Percentiles rank a stretch among this genome's conserved stretches.
phyloP scores from a whole-genome alignment of 1,140 invertebrate species.

The Sipha flava region DNA sequence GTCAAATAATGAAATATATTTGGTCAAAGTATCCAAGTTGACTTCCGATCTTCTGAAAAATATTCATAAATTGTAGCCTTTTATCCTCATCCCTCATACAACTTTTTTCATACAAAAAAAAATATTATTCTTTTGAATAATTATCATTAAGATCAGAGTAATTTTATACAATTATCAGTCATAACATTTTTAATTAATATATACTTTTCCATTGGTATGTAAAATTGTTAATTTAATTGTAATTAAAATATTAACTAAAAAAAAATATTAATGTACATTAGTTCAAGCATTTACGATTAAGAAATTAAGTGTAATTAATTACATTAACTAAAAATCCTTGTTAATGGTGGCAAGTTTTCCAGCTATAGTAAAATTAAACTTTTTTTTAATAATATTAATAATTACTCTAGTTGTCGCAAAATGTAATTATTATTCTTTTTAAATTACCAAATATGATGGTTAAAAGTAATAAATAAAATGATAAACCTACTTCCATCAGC shows the following conservation, averaged over 20 bases:
- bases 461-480: background rate
- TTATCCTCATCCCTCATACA: too few species aligned
- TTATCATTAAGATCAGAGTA: too few species aligned
- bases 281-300: background rate
- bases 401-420: background rate
- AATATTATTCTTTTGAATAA: too few species aligned
- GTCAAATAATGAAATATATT: background rate
- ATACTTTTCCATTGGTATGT: too few species aligned
- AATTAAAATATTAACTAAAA: too few species aligned
- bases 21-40: background rate
- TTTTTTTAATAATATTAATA: background rate
- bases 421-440: background rate
- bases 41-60: background rate
- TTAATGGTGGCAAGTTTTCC: background rate
- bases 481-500: background rate
- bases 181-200: too few species aligned
- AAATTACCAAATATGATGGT: background rate
- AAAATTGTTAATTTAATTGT: too few species aligned
- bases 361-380: background rate
- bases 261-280: too few species aligned
- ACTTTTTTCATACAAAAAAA: too few species aligned
- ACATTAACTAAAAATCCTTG: background rate
- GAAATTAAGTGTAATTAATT: background rate
- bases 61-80: background rate
- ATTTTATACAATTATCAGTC: too few species aligned